phyloP scores from a whole-genome alignment of 2,888 invertebrate genomes.

The Caenorhabditis sp. region DNA sequence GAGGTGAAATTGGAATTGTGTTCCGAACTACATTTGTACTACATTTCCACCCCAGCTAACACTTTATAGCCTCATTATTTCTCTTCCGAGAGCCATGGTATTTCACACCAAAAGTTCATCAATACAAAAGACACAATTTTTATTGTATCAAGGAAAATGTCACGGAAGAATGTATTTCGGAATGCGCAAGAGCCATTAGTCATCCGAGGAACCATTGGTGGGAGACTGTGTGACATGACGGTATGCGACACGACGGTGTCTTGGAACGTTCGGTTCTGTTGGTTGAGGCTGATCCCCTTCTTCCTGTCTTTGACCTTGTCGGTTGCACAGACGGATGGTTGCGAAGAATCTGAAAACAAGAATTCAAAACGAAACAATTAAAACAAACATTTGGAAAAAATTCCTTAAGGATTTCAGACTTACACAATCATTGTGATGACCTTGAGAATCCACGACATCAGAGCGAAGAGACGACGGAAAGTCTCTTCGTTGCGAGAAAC shows the following conservation, averaged over 20 bases:
- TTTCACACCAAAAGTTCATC: background rate
- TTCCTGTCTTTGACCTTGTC: background rate
- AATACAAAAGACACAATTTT: background rate
- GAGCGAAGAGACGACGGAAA: constrained; percentile 17
- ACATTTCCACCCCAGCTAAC: constrained; percentile 13
- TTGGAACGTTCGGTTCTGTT: background rate
- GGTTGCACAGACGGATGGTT: background rate
- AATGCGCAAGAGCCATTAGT: too few relatives aligned
- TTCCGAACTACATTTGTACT: constrained; percentile 15
- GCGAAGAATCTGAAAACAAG: constrained; percentile 28
- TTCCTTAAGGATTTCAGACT: background rate
- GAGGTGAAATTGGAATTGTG: constrained; percentile 25
- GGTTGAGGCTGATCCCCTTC: background rate
- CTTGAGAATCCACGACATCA: constrained; percentile 22
- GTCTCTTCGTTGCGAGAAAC: constrained; percentile 3
- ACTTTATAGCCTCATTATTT: background rate
- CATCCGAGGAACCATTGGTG: too few relatives aligned
- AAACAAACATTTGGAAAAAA: too few relatives aligned
- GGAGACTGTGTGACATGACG: constrained; percentile 4
- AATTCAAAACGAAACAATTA: too few relatives aligned
- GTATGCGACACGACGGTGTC: constrained; percentile 21
- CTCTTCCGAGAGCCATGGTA: too few relatives aligned
- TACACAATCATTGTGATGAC: constrained; percentile 16
- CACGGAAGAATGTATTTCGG: too few relatives aligned
- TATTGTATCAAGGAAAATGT: too few relatives aligned